A percentile compares a stretch with the other conserved stretches of the same genome.
Conservation (phyloP, 1,140 invertebrate genomes). For the Formica selysi region DNA sequence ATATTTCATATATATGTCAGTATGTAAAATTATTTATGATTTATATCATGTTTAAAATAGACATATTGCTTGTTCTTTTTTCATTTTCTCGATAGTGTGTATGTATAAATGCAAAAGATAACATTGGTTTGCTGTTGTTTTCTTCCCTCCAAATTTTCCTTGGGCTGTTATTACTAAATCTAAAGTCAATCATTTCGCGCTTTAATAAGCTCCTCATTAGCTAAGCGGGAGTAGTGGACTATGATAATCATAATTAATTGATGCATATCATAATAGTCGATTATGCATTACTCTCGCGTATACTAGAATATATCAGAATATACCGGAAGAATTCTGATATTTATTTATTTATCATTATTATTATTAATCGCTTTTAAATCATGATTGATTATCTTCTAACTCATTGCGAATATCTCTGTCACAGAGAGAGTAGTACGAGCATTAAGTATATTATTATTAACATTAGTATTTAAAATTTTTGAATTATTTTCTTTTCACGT, state of each 20-base stretch:
- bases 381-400: slow-evolving; percentile 18
- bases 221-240: not conserved
- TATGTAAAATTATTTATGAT: too few relatives aligned
- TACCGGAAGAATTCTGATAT: not conserved
- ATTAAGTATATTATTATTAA: not conserved
- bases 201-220: slow-evolving; percentile 35
- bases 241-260: slow-evolving; percentile 10
- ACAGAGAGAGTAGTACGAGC: not conserved
- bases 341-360: slow-evolving; percentile 2
- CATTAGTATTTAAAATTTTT: slow-evolving; percentile 8
- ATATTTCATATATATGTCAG: too few relatives aligned
- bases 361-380: slow-evolving; percentile 19
- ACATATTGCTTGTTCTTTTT: too few relatives aligned
- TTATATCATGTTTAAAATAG: too few relatives aligned
- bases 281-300: not conserved
- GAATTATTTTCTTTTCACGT: not conserved
- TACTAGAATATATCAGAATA: not conserved
- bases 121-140: not conserved
- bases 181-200: not conserved
- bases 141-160: not conserved
- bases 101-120: not conserved
- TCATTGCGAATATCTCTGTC: not conserved
- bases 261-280: not conserved
- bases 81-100: too few relatives aligned
- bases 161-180: not conserved